Base-by-base conservation (phyloP, 2,888 invertebrate genomes). In the Atethmia centrago region DNA sequence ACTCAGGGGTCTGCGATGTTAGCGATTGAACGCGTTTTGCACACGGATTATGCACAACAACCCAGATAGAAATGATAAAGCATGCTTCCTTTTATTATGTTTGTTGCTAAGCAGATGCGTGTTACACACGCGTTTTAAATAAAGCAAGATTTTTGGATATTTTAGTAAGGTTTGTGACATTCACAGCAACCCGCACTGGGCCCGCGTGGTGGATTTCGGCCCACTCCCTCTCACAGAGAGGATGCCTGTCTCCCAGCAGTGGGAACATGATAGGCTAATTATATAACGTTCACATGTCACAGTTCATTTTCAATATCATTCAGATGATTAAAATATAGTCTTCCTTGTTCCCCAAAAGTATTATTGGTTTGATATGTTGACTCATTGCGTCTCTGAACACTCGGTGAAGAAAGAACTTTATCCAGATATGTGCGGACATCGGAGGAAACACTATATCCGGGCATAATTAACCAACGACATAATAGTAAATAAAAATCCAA, bases 1-100 rank as follows among this genome's bases (percentile, higher is more conserved):
- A 93, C 90, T 93, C 90, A 90, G 72, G 31, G 25, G 61, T 59
- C 49, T 28, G 74, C 66, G 65, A 80, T 80, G 66, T 68, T 55
- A 71, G 53, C 59, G 58, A 74, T 81, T 85, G 70, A 67, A 79
- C 70, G 74, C 68, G 42, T 77, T 79, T 71, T 73, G 79, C 81
- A 79, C 79, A 76, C 45, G 36, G 71, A 75, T 85, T 81, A 76
- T 71, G 47, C 63, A 58, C 40, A 56, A 49, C 51, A 19, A 62
- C 49, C 58, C n/a, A 67, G 72, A 70, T 71, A 56, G 25, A 42
- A 71, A 53, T 55, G 59, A 71, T 84, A 80, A 80, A 31, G 21
- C 63, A 16, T 59, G 63, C 58, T 73, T 73, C 64, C 63, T 67
- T 71, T 58, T 61, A 61, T 73, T 56, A 25, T 28, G 31, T 40